Evolutionary conservation across 2,888 invertebrate genomes (phyloP).

Genomic region (Lathronympha strigana): DNA sequence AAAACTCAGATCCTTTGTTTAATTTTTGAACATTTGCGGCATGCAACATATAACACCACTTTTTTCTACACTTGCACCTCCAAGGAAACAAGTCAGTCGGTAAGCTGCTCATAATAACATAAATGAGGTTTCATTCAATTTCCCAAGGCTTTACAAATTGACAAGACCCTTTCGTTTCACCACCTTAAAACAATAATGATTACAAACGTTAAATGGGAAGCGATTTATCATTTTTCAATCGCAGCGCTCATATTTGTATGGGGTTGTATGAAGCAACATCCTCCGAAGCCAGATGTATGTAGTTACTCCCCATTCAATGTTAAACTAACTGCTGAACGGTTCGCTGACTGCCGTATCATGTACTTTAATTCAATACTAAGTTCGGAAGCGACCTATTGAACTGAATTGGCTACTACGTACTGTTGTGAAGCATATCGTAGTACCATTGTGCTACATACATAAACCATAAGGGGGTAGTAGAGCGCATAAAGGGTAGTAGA

Average conservation of each 20-base stretch:
- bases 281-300: constrained; percentile 44
- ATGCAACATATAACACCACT: not conserved
- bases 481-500: too few species aligned
- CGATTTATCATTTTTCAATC: constrained; percentile 49
- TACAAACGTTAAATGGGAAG: constrained; percentile 32
- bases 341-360: constrained; percentile 41
- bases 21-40: not conserved
- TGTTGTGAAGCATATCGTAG: not conserved
- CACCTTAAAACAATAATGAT: constrained; percentile 35
- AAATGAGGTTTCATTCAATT: not conserved
- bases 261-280: constrained; percentile 50
- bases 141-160: constrained; percentile 28
- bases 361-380: constrained; percentile 46
- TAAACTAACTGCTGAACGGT: constrained; percentile 52
- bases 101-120: not conserved
- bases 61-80: not conserved
- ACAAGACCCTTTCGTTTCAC: constrained; percentile 37
- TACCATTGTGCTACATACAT: too few species aligned
- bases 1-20: not conserved
- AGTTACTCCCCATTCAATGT: constrained; percentile 55
- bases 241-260: constrained; percentile 50
- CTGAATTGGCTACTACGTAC: constrained; percentile 22
- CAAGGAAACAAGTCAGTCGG: too few species aligned
- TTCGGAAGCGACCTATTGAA: constrained; percentile 47
- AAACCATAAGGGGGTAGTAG: too few species aligned